A percentile compares a stretch with the other conserved stretches of the same genome.
phyloP scores from a whole-genome alignment of 2,113 vertebrate genomes.

The Lagopus leucura region DNA sequence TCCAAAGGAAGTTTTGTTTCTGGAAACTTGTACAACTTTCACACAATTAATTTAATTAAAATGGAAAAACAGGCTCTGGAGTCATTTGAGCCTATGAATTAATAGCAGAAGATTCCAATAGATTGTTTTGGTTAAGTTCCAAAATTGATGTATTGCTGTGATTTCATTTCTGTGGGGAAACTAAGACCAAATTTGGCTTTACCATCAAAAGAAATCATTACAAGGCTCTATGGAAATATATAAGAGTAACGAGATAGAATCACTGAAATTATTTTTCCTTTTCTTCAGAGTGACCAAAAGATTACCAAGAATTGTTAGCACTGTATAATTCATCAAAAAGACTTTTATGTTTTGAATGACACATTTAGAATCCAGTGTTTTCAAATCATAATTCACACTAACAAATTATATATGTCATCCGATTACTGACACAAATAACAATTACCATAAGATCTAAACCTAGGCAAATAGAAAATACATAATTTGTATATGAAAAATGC shows the following conservation, averaged over 20 bases:
- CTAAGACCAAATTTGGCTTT: not conserved
- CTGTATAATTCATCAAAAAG: not conserved
- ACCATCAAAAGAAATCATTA: not conserved
- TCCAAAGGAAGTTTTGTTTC: not conserved
- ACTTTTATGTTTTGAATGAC: not conserved
- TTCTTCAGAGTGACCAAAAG: not conserved
- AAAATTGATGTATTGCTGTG: not conserved
- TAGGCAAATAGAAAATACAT: not conserved
- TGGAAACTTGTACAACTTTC: not conserved
- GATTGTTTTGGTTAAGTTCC: not conserved
- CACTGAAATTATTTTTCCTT: not conserved
- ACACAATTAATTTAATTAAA: not conserved
- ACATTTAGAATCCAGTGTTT: not conserved
- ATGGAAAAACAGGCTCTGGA: not conserved
- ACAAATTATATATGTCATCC: not conserved
- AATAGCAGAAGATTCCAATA: conserved; percentile 12
- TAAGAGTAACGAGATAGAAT: not conserved
- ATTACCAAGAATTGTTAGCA: not conserved
- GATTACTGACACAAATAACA: not conserved
- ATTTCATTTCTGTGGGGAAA: not conserved
- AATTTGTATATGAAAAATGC: not conserved
- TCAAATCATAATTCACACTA: not conserved
- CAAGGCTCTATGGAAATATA: not conserved
- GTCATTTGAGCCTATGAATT: not conserved
- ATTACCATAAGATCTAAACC: not conserved